Conservation (phyloP, 2,113 vertebrate species). For the Benitochromis conjunctus region DNA sequence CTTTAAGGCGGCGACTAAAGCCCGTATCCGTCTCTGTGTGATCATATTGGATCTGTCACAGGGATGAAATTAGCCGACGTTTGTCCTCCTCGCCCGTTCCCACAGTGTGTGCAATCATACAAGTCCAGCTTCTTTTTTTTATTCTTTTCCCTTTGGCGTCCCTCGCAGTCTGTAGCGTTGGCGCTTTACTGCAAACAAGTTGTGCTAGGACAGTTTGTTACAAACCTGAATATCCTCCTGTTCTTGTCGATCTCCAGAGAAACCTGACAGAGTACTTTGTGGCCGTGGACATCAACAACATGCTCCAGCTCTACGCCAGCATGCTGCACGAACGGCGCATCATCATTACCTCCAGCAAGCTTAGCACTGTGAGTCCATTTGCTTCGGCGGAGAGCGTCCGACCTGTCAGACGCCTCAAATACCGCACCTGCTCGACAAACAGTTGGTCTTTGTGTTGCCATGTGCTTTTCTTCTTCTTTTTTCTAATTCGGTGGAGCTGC, state of each 20-base stretch:
- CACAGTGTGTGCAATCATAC: neutral
- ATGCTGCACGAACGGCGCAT: conserved; percentile 95
- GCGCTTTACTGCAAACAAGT: conserved; percentile 18
- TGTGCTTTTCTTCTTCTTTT: neutral
- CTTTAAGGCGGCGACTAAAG: neutral
- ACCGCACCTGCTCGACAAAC: neutral
- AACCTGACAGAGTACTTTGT: conserved; percentile 99
- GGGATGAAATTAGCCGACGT: neutral
- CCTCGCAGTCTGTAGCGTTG: conserved; percentile 8
- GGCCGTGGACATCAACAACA: conserved; percentile 96
- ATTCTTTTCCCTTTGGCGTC: no score
- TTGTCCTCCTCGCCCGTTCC: neutral
- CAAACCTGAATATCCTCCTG: conserved; percentile 36
- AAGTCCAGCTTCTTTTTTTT: neutral
- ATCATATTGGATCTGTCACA: neutral
- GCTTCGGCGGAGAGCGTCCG: neutral
- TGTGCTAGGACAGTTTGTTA: conserved; percentile 46
- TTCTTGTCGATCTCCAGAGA: conserved; percentile 79
- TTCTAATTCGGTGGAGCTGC: neutral
- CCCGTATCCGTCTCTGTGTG: neutral
- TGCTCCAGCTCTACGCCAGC: conserved; percentile 94
- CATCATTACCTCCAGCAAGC: conserved; percentile 95
- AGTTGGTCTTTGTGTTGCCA: neutral
- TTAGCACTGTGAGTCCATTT: conserved; percentile 93
- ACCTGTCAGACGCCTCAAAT: neutral